A percentile compares a stretch with the other conserved stretches of the same genome.
phyloP scores from a whole-genome alignment of 2,113 vertebrate species.

The Oryzias curvinotus region DNA sequence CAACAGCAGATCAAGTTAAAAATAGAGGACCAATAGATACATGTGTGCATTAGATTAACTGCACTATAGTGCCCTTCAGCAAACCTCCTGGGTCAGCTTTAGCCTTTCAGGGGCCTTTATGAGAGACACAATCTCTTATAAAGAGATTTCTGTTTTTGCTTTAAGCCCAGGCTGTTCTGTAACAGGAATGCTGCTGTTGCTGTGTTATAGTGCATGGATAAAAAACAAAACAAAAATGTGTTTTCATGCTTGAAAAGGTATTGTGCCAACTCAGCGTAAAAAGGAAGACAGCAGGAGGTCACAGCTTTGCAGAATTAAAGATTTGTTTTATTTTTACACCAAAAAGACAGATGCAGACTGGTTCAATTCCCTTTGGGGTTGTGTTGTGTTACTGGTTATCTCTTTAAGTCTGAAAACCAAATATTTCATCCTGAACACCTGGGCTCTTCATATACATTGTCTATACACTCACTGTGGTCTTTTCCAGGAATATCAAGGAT shows the following conservation, averaged over 20 bases:
- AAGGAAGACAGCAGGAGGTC: slow-evolving; percentile 48
- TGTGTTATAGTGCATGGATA: neutral
- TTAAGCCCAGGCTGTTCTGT: neutral
- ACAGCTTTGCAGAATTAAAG: slow-evolving; percentile 45
- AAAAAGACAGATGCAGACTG: slow-evolving; percentile 38
- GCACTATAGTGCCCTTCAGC: neutral
- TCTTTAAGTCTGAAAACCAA: slow-evolving; percentile 37
- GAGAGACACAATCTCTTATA: neutral
- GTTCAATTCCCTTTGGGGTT: slow-evolving; percentile 23
- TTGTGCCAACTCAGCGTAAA: slow-evolving; percentile 39
- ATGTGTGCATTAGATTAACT: too few species aligned
- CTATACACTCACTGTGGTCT: too few species aligned
- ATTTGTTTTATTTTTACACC: slow-evolving; percentile 52
- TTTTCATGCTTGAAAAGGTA: slow-evolving; percentile 12
- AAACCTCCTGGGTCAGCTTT: neutral
- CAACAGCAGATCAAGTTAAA: too few species aligned
- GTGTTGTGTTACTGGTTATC: slow-evolving; percentile 36
- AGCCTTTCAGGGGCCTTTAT: neutral
- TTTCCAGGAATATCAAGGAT: too few species aligned
- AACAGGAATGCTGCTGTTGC: neutral
- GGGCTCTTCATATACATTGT: neutral
- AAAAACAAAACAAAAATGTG: neutral
- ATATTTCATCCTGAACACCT: slow-evolving; percentile 46
- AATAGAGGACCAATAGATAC: too few species aligned
- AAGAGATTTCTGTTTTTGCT: neutral